Evolutionary conservation across 2,888 invertebrate species (phyloP).

Genomic region (Mythimna pallens): DNA sequence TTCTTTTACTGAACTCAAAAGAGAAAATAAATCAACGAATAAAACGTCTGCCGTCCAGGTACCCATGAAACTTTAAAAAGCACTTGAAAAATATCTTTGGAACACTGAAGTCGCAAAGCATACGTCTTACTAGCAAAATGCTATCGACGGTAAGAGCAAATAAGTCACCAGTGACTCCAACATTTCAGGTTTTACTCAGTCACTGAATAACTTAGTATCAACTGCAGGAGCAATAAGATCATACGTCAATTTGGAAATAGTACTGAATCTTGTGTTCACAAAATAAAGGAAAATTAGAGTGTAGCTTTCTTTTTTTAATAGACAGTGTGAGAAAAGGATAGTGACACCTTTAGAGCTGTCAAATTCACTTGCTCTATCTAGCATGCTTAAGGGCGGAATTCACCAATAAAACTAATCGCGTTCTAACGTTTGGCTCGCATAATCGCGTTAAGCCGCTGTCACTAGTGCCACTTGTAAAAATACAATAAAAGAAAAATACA

Average conservation of each 20-base stretch:
- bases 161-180: conserved; percentile 43
- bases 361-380: background rate
- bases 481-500: too few relatives aligned
- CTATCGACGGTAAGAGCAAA: conserved; percentile 50
- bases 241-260: conserved; percentile 57
- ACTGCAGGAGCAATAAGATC: conserved; percentile 55
- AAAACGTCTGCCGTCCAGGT: conserved; percentile 4
- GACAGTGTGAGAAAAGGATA: background rate
- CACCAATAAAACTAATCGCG: too few relatives aligned
- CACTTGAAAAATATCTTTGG: conserved; percentile 60
- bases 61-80: conserved; percentile 61
- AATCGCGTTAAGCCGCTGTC: too few relatives aligned
- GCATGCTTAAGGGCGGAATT: too few relatives aligned
- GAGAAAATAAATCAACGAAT: conserved; percentile 10
- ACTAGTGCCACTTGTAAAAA: too few relatives aligned
- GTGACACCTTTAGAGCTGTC: background rate
- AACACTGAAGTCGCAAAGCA: conserved; percentile 53
- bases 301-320: conserved; percentile 1
- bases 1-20: background rate
- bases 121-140: conserved; percentile 62
- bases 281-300: background rate
- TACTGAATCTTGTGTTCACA: background rate
- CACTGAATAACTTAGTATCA: conserved; percentile 62
- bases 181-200: conserved; percentile 42
- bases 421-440: too few relatives aligned